Base-by-base conservation (phyloP, 2,797 vertebrate species). In the Syngnathus acus region DNA sequence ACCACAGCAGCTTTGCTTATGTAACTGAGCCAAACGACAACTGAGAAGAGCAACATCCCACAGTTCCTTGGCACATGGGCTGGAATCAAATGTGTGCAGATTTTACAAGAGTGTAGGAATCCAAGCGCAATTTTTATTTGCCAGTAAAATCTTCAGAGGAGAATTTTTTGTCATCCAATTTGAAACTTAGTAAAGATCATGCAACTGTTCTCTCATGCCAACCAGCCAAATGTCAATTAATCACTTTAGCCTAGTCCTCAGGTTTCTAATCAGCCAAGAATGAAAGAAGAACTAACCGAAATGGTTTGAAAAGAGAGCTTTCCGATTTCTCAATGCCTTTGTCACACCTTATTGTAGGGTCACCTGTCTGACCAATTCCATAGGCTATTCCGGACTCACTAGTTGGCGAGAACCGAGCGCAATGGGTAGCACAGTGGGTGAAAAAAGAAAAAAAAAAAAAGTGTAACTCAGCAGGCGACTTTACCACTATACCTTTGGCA, bases 1-100 rank as follows among this genome's bases (percentile, higher is more conserved):
- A 32, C 55, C 26, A 57, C 8, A 50, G 67, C 26, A 43, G 66
- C 76, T 72, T 70, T 23, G 78, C 63, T 73, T 71, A 72, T 65
- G 65, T 54, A 62, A 57, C 62, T 14, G 80, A 83, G 84, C 84
- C 86, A 86, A 85, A 80, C 81, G 80, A 70, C 70, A 81, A 79
- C 72, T 59, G 77, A 79, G 70, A 59, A 65, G 76, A 85, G 51
- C 79, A 74, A 72, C 73, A 78, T 68, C 67, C 73, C 61, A 70
- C 69, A 78, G 74, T 43, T 66, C 71, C 67, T 74, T 72, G 77
- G 69, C 77, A 83, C 68, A 64, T 42, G 32, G 61, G 10, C 32
- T 62, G 62, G 43, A 68, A 81, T 82, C 72, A 82, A 77, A 82
- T 66, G 67, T 26, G 48, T 53, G 45, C 19, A 42, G 75, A 72